Conservation (phyloP, 2,888 invertebrate genomes). For the Lepidochrysops patricia region DNA sequence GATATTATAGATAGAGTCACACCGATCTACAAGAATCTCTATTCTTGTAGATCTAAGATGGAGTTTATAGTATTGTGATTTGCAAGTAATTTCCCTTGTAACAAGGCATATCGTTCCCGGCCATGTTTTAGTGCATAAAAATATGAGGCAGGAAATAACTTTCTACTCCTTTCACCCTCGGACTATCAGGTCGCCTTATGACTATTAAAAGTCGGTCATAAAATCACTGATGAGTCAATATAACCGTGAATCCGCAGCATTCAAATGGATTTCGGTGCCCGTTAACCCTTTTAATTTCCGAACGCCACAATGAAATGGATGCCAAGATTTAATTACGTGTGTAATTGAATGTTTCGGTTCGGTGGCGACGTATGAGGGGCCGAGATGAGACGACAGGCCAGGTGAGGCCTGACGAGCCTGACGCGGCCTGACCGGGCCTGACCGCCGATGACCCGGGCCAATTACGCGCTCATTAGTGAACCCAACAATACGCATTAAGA, state of each 20-base stretch:
- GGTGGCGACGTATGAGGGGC: conserved; percentile 29
- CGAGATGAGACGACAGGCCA: conserved; percentile 32
- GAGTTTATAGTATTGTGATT: too few relatives aligned
- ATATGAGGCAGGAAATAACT: not conserved
- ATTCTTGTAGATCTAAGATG: too few relatives aligned
- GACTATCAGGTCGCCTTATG: not conserved
- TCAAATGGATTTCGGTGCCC: not conserved
- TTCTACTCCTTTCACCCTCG: not conserved
- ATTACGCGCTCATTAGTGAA: conserved; percentile 62
- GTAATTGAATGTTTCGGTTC: conserved; percentile 44
- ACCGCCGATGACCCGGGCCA: conserved; percentile 40
- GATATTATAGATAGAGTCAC: too few relatives aligned
- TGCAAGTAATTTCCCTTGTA: too few relatives aligned
- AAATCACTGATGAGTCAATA: not conserved
- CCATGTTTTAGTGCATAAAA: not conserved
- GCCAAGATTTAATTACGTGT: conserved; percentile 42
- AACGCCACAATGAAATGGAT: conserved; percentile 36
- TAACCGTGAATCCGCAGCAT: not conserved
- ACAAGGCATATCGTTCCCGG: too few relatives aligned
- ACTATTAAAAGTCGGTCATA: not conserved
- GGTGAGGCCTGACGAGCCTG: conserved; percentile 38
- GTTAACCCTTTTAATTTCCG: conserved; percentile 1
- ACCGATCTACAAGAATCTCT: not conserved
- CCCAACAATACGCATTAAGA: conserved; percentile 61
- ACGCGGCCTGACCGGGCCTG: conserved; percentile 42